phyloP scores from a whole-genome alignment of 2,113 vertebrate species.

The Hirundichthys speculiger region DNA sequence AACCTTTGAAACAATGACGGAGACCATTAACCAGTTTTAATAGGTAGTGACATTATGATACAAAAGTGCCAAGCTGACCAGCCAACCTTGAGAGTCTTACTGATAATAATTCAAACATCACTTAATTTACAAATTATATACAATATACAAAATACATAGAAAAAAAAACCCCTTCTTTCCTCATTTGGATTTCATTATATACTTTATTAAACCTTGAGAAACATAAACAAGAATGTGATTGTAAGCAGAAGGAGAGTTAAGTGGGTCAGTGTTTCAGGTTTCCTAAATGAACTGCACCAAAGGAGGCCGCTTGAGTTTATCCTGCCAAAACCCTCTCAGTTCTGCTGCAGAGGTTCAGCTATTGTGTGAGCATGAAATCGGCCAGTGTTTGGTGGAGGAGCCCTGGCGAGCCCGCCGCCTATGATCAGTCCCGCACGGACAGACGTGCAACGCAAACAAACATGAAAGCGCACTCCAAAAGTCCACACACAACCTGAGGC shows the following conservation, averaged over 20 bases:
- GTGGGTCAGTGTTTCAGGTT: no score
- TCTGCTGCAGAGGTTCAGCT: background rate
- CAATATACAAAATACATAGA: no score
- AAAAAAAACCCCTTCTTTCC: no score
- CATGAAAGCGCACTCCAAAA: constrained; percentile 11
- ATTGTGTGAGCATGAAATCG: constrained; percentile 52
- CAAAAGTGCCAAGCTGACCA: background rate
- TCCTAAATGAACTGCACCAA: no score
- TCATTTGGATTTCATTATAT: no score
- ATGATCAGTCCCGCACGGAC: constrained; percentile 44
- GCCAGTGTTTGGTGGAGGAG: constrained; percentile 61
- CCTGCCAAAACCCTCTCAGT: background rate
- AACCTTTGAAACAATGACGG: background rate
- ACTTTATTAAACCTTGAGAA: no score
- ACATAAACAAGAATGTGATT: no score
- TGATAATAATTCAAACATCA: background rate
- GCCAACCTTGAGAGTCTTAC: background rate
- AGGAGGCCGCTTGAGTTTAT: no score
- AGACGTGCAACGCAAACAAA: constrained; percentile 36
- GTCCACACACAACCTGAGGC: constrained; percentile 10
- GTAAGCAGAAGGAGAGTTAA: no score
- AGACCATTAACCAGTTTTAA: background rate
- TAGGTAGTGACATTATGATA: background rate
- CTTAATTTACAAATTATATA: no score
- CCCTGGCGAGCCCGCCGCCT: constrained; percentile 53